These are phyloP conservation scores for Sebastes dallii DNA, from an alignment of 2,797 vertebrate species.

Conservation along the genomic window DNA sequence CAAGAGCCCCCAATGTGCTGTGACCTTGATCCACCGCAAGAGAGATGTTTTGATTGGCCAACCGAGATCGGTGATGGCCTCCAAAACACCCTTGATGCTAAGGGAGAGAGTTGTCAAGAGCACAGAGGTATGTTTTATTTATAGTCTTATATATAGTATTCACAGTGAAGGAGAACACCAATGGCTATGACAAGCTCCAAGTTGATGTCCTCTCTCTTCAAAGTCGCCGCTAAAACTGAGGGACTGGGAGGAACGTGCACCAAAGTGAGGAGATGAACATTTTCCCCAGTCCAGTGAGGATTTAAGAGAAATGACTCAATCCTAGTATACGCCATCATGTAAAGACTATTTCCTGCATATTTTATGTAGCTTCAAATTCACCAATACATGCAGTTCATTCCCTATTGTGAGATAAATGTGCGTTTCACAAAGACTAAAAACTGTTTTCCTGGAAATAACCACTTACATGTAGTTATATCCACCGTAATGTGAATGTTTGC, in stretches of 20 bases:
- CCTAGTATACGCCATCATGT: not conserved
- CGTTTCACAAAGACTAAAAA: not conserved
- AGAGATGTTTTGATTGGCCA: conserved; percentile 75
- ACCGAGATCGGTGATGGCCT: conserved; percentile 70
- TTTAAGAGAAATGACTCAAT: conserved; percentile 25
- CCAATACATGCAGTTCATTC: not conserved
- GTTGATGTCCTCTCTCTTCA: conserved; percentile 70
- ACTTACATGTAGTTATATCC: not conserved
- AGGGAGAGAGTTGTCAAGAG: conserved; percentile 69
- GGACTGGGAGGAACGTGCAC: conserved; percentile 27
- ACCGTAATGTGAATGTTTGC: conserved; percentile 40
- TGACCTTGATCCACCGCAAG: conserved; percentile 78
- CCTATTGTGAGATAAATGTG: conserved; percentile 3
- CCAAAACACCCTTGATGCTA: conserved; percentile 72
- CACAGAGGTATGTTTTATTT: conserved; percentile 82
- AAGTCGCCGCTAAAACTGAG: conserved; percentile 62
- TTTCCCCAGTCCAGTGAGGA: conserved; percentile 43
- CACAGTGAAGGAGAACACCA: conserved; percentile 69
- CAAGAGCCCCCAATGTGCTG: conserved; percentile 54
- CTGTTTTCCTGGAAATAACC: conserved; percentile 20
- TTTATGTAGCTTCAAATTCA: conserved; percentile 35
- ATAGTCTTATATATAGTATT: conserved; percentile 79
- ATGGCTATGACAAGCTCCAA: conserved; percentile 68
- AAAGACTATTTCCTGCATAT: conserved; percentile 42
- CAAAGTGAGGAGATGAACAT: conserved; percentile 50